A percentile compares a stretch with the other conserved stretches of the same genome.
phyloP scores from a whole-genome alignment of 2,113 vertebrate species.

The Gracilinanus agilis region DNA sequence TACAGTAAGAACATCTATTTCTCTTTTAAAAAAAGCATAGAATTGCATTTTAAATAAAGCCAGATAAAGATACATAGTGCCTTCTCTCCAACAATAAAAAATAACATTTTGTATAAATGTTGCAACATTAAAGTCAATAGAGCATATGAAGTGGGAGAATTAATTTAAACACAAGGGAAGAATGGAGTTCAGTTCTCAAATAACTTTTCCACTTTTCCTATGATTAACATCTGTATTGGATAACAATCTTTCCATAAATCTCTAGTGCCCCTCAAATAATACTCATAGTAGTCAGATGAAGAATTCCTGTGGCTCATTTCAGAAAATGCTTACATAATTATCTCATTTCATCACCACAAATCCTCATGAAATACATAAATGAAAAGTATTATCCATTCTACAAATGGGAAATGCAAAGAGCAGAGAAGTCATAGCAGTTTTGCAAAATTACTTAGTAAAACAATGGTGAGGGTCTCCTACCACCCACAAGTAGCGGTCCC shows the following conservation, averaged over 20 bases:
- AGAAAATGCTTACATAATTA: background rate
- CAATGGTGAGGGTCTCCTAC: background rate
- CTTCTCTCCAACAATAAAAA: constrained; percentile 20
- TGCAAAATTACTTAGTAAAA: background rate
- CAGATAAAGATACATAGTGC: background rate
- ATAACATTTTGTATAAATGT: constrained; percentile 11
- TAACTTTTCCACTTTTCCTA: background rate
- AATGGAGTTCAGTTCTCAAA: background rate
- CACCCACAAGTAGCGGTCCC: background rate
- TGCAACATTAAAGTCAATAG: constrained; percentile 17
- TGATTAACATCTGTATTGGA: background rate
- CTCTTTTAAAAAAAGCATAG: background rate
- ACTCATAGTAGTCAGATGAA: background rate
- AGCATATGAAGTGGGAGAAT: constrained; percentile 17
- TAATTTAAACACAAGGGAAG: constrained; percentile 34
- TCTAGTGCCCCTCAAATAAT: background rate
- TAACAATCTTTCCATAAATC: background rate
- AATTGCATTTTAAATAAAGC: background rate
- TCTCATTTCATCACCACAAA: constrained; percentile 14
- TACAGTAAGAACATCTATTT: background rate
- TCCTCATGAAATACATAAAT: background rate
- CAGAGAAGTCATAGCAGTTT: background rate
- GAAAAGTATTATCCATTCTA: background rate
- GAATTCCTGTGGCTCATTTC: background rate
- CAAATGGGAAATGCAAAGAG: background rate